A percentile compares a stretch with the other conserved stretches of the same genome.
Conservation (phyloP, 2,888 invertebrate genomes). For the Coenonympha glycerion region DNA sequence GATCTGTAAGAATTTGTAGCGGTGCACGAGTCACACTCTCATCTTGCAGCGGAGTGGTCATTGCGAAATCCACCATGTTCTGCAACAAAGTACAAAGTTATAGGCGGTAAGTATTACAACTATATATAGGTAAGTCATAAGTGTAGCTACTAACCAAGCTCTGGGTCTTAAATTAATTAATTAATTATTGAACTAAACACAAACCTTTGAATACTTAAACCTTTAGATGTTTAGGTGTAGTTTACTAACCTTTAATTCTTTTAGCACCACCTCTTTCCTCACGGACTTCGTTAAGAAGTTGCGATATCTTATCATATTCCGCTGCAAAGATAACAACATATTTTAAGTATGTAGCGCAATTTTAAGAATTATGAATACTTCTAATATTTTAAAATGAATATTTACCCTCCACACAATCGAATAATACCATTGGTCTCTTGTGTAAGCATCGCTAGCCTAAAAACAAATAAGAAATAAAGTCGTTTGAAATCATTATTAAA, state of each 20-base stretch:
- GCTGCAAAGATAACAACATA: slow-evolving; percentile 72
- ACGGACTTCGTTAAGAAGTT: slow-evolving; percentile 80
- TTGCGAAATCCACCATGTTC: slow-evolving; percentile 85
- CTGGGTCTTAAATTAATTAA: too few species aligned
- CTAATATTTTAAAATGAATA: slow-evolving; percentile 25
- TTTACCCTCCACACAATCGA: slow-evolving; percentile 87
- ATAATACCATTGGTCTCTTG: slow-evolving; percentile 89
- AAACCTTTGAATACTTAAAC: too few species aligned
- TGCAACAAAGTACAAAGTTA: slow-evolving; percentile 44
- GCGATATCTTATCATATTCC: slow-evolving; percentile 84
- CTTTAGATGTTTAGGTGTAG: too few species aligned
- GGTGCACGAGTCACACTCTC: slow-evolving; percentile 83
- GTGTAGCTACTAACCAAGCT: too few species aligned
- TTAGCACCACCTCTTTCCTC: slow-evolving; percentile 82
- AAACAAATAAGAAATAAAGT: slow-evolving; percentile 37
- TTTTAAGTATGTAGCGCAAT: neutral
- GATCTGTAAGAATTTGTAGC: slow-evolving; percentile 81
- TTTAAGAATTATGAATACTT: neutral
- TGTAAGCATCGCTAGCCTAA: slow-evolving; percentile 85
- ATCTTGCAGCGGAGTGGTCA: slow-evolving; percentile 85
- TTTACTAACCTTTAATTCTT: slow-evolving; percentile 80
- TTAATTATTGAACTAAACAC: neutral
- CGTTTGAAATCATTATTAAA: too few species aligned
- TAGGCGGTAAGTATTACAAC: too few species aligned
- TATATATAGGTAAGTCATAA: too few species aligned